Evolutionary conservation across 2,797 vertebrate species (phyloP).

Genomic region (Vultur gryphus): DNA sequence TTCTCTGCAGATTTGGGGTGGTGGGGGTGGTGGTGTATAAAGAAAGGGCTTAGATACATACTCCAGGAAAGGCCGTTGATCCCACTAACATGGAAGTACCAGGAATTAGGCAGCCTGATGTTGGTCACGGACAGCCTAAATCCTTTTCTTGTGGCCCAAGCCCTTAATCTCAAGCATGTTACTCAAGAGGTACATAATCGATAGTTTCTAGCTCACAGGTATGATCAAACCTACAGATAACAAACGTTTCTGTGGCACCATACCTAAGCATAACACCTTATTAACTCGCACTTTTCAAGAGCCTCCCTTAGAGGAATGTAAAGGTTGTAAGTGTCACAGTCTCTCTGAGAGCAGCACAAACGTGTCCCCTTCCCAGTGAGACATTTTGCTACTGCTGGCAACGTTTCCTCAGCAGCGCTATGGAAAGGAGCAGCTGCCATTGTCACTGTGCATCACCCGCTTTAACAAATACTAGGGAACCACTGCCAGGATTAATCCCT

Average conservation of each 20-base stretch:
- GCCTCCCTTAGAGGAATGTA: background rate
- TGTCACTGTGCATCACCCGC: background rate
- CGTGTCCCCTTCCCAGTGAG: rapidly evolving
- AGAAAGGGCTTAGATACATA: rapidly evolving
- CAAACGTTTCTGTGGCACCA: background rate
- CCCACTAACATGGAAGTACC: rapidly evolving
- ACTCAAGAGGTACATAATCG: background rate
- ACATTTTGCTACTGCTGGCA: background rate
- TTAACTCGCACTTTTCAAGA: background rate
- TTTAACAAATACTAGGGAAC: background rate
- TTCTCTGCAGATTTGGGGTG: background rate
- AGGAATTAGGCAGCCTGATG: background rate
- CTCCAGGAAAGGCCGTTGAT: background rate
- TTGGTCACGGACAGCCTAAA: background rate
- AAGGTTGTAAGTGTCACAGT: background rate
- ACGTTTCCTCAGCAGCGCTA: rapidly evolving
- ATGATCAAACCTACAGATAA: background rate
- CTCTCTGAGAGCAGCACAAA: background rate
- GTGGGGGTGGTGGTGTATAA: no score
- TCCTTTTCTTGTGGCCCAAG: background rate
- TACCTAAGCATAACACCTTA: background rate
- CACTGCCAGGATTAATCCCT: background rate
- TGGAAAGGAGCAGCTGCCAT: background rate
- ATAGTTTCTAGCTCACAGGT: background rate
- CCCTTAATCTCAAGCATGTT: background rate